Percentiles rank a stretch among this genome's conserved stretches.
Conservation (phyloP, 2,113 vertebrate species). For the Macquaria australasica region DNA sequence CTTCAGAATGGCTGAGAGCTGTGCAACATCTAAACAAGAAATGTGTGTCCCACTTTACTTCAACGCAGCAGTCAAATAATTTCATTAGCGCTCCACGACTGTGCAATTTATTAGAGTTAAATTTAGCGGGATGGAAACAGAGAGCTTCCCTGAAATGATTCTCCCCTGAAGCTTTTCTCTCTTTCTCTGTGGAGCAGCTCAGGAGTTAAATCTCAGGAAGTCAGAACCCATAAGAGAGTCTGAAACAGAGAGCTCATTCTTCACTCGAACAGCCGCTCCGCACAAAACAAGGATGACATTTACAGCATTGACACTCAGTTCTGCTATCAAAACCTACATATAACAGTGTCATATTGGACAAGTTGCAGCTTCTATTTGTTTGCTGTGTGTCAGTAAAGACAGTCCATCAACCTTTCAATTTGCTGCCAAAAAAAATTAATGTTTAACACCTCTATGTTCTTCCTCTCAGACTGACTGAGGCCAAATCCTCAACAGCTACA, state of each 20-base stretch:
- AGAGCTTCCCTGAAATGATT: constrained; percentile 1
- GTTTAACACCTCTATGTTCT: neutral
- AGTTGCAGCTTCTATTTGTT: neutral
- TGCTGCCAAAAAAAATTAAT: neutral
- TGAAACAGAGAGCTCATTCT: neutral
- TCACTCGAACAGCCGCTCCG: neutral
- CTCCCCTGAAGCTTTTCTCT: neutral
- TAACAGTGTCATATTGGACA: neutral
- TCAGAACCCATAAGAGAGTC: neutral
- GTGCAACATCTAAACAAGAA: constrained; percentile 26
- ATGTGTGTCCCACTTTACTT: constrained; percentile 33
- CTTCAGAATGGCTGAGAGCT: constrained; percentile 20
- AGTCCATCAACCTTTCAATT: neutral
- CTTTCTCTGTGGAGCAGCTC: neutral
- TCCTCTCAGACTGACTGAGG: constrained; percentile 1
- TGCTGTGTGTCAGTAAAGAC: neutral
- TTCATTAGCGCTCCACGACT: neutral
- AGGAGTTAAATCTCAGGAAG: neutral
- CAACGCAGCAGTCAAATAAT: neutral
- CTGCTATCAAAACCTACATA: neutral
- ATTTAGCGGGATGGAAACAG: neutral
- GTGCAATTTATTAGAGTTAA: constrained; percentile 4
- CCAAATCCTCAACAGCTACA: neutral
- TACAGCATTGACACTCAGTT: neutral
- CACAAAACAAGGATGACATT: neutral